Percentiles rank a stretch among this genome's conserved stretches.
These are phyloP conservation scores for Chymomyza procnemis DNA, from an alignment of 2,888 invertebrate genomes.

Conservation along the genomic window DNA sequence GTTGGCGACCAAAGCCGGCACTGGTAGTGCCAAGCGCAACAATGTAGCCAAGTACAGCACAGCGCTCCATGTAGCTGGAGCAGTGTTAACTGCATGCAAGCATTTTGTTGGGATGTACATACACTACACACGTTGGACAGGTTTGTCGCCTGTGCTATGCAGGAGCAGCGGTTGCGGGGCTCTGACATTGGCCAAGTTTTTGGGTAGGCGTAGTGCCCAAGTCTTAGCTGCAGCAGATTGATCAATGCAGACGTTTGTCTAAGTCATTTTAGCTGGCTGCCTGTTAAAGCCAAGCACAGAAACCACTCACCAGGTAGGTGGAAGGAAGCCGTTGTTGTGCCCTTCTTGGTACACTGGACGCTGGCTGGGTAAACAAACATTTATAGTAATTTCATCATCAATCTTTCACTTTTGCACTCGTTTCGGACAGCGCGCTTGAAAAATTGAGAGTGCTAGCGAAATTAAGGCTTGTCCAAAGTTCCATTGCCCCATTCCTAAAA, in stretches of 20 bases:
- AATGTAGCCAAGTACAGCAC: conserved; percentile 51
- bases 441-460: conserved; percentile 10
- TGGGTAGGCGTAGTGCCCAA: conserved; percentile 54
- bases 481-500: conserved; percentile 10
- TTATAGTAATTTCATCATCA: conserved; percentile 74
- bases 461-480: background rate
- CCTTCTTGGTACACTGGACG: conserved; percentile 2
- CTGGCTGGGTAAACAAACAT: conserved; percentile 45
- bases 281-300: background rate
- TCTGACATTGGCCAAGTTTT: conserved; percentile 36
- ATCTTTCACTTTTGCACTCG: conserved; percentile 73
- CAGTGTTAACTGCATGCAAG: conserved; percentile 7
- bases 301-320: background rate
- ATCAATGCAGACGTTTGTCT: conserved; percentile 63
- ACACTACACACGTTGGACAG: background rate
- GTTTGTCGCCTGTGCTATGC: background rate
- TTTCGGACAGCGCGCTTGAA: conserved; percentile 47
- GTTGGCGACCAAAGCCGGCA: conserved; percentile 46
- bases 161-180: background rate
- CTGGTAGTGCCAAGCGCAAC: conserved; percentile 28
- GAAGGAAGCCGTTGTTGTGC: background rate
- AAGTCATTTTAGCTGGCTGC: conserved; percentile 39
- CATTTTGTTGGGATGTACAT: conserved; percentile 4
- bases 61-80: background rate
- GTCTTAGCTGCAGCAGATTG: conserved; percentile 60